Conservation (phyloP, 1,140 invertebrate species). For the Helicorthomorpha holstii region DNA sequence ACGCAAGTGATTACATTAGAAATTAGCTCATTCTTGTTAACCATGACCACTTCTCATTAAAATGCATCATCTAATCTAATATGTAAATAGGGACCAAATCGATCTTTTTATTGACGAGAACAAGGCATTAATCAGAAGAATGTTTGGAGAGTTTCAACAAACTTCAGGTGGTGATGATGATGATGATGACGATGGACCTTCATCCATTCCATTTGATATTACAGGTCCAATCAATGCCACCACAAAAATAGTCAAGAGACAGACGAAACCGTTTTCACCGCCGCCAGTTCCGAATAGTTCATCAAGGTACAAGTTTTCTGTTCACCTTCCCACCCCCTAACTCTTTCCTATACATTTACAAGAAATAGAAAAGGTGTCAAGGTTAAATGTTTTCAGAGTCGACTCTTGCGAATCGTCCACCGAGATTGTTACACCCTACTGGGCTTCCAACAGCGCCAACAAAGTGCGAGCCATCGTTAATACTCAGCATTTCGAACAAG, state of each 20-base stretch:
- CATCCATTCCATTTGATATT: not conserved
- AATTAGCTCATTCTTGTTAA: too few species aligned
- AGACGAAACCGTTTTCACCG: not conserved
- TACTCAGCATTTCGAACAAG: conserved; percentile 85
- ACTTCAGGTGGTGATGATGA: conserved; percentile 15
- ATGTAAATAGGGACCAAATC: conserved; percentile 57
- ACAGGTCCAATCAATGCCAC: not conserved
- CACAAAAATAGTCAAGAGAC: not conserved
- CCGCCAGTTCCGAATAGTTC: too few species aligned
- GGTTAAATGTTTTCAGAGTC: conserved; percentile 34
- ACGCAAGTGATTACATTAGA: not conserved
- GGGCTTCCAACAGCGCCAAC: conserved; percentile 78
- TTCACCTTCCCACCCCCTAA: too few species aligned
- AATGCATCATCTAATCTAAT: conserved; percentile 2
- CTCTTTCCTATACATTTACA: too few species aligned
- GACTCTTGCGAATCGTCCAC: conserved; percentile 80
- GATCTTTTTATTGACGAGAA: conserved; percentile 84
- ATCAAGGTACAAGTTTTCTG: too few species aligned
- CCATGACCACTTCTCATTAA: too few species aligned
- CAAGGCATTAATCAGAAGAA: conserved; percentile 75
- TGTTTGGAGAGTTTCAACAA: conserved; percentile 74
- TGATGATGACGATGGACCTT: not conserved
- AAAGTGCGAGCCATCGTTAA: conserved; percentile 82
- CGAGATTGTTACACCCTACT: conserved; percentile 85
- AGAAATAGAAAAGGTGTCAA: not conserved